Evolutionary conservation across 2,888 invertebrate species (phyloP).

Genomic region (Drosophila tanythrix): DNA sequence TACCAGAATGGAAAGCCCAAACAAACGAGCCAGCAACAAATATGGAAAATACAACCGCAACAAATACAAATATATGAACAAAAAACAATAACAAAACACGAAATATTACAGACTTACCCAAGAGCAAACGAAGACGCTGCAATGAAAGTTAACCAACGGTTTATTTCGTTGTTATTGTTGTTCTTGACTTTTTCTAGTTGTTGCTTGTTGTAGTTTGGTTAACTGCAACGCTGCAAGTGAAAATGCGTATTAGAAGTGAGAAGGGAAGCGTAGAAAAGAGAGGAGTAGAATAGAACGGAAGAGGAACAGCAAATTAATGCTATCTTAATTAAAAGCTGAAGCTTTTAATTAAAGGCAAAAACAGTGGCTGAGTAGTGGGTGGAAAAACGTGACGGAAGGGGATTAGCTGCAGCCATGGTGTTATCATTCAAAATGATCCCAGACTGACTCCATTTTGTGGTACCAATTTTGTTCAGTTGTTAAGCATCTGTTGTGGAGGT

Average conservation of each 20-base stretch:
- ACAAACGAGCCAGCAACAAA: constrained; percentile 31
- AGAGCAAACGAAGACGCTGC: constrained; percentile 43
- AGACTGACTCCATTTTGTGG: neutral
- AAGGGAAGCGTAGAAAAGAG: neutral
- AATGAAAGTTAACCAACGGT: constrained; percentile 31
- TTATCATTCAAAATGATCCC: neutral
- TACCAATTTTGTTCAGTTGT: neutral
- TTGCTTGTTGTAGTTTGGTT: constrained; percentile 17
- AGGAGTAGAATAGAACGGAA: neutral
- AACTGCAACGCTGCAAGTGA: constrained; percentile 36
- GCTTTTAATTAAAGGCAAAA: constrained; percentile 26
- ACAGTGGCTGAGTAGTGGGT: neutral
- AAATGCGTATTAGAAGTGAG: constrained; percentile 17
- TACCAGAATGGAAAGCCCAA: constrained; percentile 31
- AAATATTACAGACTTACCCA: constrained; percentile 44
- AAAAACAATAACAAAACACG: neutral
- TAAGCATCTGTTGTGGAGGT: neutral
- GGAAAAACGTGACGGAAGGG: neutral
- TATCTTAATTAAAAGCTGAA: constrained; percentile 38
- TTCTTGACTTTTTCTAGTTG: constrained; percentile 7
- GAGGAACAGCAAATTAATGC: constrained; percentile 1
- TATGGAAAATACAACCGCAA: constrained; percentile 18
- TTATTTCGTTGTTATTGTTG: constrained; percentile 5
- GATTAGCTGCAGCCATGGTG: neutral
- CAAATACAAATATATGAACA: neutral